These are phyloP conservation scores for Drosophila ambigua DNA, from an alignment of 1,140 invertebrate species.

Conservation along the genomic window DNA sequence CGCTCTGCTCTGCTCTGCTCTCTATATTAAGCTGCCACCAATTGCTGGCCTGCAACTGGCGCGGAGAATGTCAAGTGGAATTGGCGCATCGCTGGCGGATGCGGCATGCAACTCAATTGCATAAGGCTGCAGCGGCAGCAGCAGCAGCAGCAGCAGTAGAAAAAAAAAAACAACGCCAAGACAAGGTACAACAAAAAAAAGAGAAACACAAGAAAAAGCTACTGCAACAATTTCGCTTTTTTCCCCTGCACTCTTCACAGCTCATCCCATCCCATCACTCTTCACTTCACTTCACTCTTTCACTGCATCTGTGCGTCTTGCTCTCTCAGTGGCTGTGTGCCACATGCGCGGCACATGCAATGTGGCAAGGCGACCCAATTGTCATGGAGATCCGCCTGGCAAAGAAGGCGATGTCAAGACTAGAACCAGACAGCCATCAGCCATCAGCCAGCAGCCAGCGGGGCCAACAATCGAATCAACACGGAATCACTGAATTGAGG, in stretches of 20 bases:
- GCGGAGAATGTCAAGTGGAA: constrained; percentile 50
- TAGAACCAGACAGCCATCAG: constrained; percentile 47
- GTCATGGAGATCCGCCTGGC: constrained; percentile 65
- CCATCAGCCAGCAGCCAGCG: too few species aligned
- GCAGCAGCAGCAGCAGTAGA: neutral
- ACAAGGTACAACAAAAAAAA: constrained; percentile 15
- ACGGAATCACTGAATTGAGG: constrained; percentile 1
- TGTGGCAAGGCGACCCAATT: constrained; percentile 61
- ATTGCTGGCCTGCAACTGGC: constrained; percentile 8
- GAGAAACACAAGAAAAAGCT: constrained; percentile 5
- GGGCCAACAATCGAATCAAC: constrained; percentile 5
- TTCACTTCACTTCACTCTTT: neutral
- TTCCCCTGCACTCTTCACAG: constrained; percentile 19
- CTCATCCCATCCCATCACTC: neutral
- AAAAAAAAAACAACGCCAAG: neutral
- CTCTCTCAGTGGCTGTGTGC: constrained; percentile 13
- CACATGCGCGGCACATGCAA: constrained; percentile 20
- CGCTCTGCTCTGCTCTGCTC: constrained; percentile 9
- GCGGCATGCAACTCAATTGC: constrained; percentile 72
- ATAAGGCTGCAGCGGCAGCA: constrained; percentile 52
- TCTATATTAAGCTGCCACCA: constrained; percentile 43
- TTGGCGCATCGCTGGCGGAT: constrained; percentile 59
- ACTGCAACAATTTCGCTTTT: constrained; percentile 78
- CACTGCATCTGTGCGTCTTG: neutral
- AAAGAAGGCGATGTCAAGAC: constrained; percentile 66